phyloP scores from a whole-genome alignment of 2,113 vertebrate genomes.

The Pantherophis guttatus region DNA sequence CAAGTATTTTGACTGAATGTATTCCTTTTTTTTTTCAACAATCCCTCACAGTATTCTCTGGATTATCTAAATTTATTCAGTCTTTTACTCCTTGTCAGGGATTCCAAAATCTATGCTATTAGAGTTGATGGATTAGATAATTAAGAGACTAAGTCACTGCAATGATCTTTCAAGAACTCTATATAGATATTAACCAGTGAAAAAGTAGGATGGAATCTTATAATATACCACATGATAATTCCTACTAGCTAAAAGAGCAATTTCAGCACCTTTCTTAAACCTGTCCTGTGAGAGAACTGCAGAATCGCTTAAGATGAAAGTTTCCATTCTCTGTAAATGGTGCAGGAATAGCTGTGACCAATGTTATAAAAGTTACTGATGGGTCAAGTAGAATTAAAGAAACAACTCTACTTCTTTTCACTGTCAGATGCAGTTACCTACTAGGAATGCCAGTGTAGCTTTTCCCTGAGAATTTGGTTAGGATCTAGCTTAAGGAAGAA shows the following conservation, averaged over 20 bases:
- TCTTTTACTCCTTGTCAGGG: not conserved
- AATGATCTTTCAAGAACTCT: not conserved
- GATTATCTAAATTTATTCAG: not conserved
- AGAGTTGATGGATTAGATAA: not conserved
- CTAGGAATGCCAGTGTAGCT: not conserved
- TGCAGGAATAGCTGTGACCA: not conserved
- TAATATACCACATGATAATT: not conserved
- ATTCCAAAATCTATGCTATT: not conserved
- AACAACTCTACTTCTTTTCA: not conserved
- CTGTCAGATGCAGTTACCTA: not conserved
- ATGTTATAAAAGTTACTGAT: not conserved
- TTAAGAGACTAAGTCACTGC: not conserved
- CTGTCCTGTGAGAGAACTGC: not conserved
- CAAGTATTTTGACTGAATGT: not conserved
- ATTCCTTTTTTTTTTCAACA: not conserved
- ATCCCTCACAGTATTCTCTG: not conserved
- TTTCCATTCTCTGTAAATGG: not conserved
- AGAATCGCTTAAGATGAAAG: not conserved
- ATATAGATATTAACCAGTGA: not conserved
- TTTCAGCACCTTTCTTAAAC: not conserved
- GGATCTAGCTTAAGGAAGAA: not conserved
- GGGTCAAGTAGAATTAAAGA: not conserved
- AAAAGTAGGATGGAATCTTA: not conserved
- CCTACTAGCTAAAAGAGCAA: not conserved
- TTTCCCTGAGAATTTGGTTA: not conserved